Evolutionary conservation across 2,113 vertebrate species (phyloP).

Genomic region (Atrichornis clamosus): DNA sequence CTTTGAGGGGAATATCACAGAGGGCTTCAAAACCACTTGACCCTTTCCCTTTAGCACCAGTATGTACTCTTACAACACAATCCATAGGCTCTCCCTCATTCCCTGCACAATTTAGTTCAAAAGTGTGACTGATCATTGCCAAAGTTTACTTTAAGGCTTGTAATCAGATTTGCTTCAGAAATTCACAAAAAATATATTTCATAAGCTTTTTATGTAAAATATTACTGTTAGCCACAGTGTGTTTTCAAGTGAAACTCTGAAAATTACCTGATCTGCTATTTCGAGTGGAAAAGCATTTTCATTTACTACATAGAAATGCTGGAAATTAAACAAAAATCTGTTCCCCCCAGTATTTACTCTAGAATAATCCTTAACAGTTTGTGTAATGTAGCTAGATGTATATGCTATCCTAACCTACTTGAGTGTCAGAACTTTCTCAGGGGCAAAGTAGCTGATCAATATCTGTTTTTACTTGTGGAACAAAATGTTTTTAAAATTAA

Average conservation of each 20-base stretch:
- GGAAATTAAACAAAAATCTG: not conserved
- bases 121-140: not conserved
- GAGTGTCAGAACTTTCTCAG: not conserved
- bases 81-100: not conserved
- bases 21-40: not conserved
- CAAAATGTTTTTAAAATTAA: not conserved
- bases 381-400: not conserved
- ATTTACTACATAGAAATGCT: accelerated
- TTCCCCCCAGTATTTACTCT: not conserved
- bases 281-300: not conserved
- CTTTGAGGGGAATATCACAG: not conserved
- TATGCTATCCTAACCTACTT: not conserved
- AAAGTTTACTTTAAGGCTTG: not conserved
- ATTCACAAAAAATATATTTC: not conserved
- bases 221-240: not conserved
- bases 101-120: not conserved
- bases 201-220: not conserved
- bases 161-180: not conserved
- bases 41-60: not conserved
- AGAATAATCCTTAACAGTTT: not conserved
- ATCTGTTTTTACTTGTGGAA: not conserved
- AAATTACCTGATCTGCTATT: not conserved
- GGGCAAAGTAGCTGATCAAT: not conserved
- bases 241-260: not conserved
- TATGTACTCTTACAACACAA: not conserved